Conservation (phyloP, 2,888 invertebrate species). For the Andrena hattorfiana region DNA sequence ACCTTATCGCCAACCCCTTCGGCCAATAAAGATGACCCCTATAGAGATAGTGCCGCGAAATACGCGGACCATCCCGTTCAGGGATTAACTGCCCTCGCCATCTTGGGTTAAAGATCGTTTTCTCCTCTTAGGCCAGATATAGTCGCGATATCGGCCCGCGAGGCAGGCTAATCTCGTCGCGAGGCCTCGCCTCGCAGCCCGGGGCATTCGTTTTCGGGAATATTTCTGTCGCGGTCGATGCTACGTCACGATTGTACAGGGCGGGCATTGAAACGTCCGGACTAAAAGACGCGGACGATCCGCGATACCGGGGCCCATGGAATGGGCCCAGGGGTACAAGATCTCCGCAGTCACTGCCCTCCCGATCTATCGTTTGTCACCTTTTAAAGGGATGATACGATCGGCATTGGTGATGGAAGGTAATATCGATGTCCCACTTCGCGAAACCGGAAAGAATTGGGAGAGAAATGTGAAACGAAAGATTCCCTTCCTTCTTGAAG, state of each 20-base stretch:
- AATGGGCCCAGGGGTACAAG: background rate
- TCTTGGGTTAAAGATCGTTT: conserved; percentile 75
- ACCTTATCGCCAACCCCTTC: conserved; percentile 78
- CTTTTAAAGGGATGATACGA: background rate
- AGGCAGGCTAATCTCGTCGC: conserved; percentile 63
- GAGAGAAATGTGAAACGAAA: background rate
- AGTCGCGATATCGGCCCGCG: conserved; percentile 61
- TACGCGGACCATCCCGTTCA: conserved; percentile 75
- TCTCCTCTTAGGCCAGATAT: conserved; percentile 65
- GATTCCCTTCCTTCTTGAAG: background rate
- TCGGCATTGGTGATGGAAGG: background rate
- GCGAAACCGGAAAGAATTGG: background rate
- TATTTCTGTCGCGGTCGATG: conserved; percentile 41
- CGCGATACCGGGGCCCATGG: conserved; percentile 11
- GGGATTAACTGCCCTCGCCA: conserved; percentile 77
- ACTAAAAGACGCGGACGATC: background rate
- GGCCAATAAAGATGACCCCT: conserved; percentile 80
- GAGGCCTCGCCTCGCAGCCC: conserved; percentile 20
- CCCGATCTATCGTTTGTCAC: background rate
- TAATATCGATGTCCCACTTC: background rate
- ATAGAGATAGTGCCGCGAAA: conserved; percentile 78
- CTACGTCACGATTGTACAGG: conserved; percentile 25
- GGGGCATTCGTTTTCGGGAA: conserved; percentile 46
- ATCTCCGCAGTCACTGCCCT: background rate
- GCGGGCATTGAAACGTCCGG: conserved; percentile 32